Percentiles rank a stretch among this genome's conserved stretches.
Evolutionary conservation across 1,140 invertebrate species (phyloP).

Genomic region (Chironomus striatipennis): DNA sequence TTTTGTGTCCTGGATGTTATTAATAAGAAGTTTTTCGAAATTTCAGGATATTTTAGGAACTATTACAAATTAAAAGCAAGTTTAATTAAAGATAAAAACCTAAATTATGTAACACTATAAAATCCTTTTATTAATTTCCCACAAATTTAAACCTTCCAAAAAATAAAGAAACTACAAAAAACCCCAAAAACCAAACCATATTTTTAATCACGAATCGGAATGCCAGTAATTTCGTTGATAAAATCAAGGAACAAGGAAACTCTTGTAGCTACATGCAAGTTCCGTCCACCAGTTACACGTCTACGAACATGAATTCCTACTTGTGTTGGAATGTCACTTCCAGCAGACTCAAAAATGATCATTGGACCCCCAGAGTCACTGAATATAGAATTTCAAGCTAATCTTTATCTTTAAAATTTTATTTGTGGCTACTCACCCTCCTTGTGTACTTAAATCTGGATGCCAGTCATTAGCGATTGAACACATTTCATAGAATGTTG

Average conservation of each 20-base stretch:
- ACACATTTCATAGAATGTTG: background rate
- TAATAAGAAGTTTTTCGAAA: no score
- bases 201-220: background rate
- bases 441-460: background rate
- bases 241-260: background rate
- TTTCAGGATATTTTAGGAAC: no score
- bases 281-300: background rate
- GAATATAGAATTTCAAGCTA: background rate
- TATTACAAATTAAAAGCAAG: no score
- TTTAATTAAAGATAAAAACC: no score
- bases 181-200: background rate
- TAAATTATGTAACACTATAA: no score
- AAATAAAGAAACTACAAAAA: background rate
- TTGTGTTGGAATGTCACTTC: background rate
- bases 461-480: background rate
- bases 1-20: no score
- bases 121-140: no score
- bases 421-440: background rate
- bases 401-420: no score
- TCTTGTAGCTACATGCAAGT: background rate
- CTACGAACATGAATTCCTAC: background rate
- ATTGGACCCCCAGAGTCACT: background rate
- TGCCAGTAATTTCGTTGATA: background rate
- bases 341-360: background rate
- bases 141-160: background rate